phyloP scores from a whole-genome alignment of 2,797 vertebrate species.

The Gouania willdenowi region DNA sequence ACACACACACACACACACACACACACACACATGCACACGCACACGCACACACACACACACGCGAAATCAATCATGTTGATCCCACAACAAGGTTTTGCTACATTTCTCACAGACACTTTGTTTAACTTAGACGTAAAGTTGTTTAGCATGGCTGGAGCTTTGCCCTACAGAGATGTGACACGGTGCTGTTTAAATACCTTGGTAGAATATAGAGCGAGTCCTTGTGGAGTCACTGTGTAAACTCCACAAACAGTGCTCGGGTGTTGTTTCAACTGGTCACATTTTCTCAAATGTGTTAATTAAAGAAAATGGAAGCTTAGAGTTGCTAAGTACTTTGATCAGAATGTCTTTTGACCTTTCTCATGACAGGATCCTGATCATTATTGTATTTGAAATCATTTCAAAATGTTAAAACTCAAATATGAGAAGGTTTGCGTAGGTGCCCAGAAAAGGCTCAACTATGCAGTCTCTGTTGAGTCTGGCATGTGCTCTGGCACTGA shows the following conservation, averaged over 20 bases:
- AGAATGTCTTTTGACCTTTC: constrained; percentile 1
- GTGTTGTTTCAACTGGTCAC: constrained; percentile 16
- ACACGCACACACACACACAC: too few species aligned
- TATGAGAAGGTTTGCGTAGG: constrained; percentile 50
- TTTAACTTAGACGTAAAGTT: constrained; percentile 62
- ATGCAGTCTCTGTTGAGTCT: constrained; percentile 62
- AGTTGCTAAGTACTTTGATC: neutral
- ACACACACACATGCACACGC: too few species aligned
- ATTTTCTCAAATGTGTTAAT: neutral
- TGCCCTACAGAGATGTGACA: constrained; percentile 50
- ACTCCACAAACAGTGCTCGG: constrained; percentile 3
- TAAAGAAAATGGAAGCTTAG: too few species aligned
- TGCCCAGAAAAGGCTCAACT: constrained; percentile 64
- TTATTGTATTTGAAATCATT: constrained; percentile 38
- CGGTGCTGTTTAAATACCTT: constrained; percentile 36
- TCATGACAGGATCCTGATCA: constrained; percentile 10
- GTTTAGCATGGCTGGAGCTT: constrained; percentile 54
- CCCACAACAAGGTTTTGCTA: constrained; percentile 61
- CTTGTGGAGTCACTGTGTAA: constrained; percentile 13
- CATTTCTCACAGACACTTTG: constrained; percentile 71
- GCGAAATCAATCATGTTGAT: constrained; percentile 70
- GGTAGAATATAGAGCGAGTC: constrained; percentile 8
- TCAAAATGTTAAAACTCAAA: constrained; percentile 37
- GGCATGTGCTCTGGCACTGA: constrained; percentile 65
- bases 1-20: too few species aligned